Evolutionary conservation across 64 coral and sea anemone species (phyloP), one percentile per base, ranked within the genome.

Genomic region (Pachyseris speciosa): DNA sequence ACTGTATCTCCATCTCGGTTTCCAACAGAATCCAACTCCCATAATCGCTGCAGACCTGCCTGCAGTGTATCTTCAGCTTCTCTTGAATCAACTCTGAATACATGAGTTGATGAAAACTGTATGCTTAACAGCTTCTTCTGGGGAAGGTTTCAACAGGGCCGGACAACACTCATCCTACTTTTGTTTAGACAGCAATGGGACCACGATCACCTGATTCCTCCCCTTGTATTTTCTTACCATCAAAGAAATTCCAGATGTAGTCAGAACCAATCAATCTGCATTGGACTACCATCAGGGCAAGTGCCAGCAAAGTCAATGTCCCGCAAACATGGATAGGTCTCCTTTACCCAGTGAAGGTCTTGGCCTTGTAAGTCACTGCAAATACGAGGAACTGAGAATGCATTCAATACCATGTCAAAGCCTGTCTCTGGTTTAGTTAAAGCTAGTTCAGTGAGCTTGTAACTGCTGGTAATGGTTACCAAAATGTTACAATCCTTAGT

Each of bases 1-100:
- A 88, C 67, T 9, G 85, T 67, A 30, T 88, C 69, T 33, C 51
- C 19, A 31, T 57, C 28, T 32, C 43, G 37, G 3, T 61, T 88
- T 7, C 85, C 85, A 12, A 88, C 29, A 37, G 68, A 57, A 33
- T 88, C 85, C 22, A 75, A 60, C 0, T 88, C 85, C 61, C 25
- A 65, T 30, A 65, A 11, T 30, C 27, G 5, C n/a, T 30, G 5
- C 63, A 15, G 8, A 40, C 27, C 43, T 36, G 4, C 4, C 1
- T 29, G 33, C 26, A 28, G 47, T 19, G 26, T 30, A 37, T 30
- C 71, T 7, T 40, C 29, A 19, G 48, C 17, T 43, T 71, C 84
- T 41, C 43, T 74, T 25, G 71, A 74, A 38, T 40, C 71, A 11
- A 41, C 11, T 74, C 9, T 74, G 16, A 74, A 43, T 9, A 76